phyloP scores from a whole-genome alignment of 1,140 invertebrate species.

The Zophobas atratus region DNA sequence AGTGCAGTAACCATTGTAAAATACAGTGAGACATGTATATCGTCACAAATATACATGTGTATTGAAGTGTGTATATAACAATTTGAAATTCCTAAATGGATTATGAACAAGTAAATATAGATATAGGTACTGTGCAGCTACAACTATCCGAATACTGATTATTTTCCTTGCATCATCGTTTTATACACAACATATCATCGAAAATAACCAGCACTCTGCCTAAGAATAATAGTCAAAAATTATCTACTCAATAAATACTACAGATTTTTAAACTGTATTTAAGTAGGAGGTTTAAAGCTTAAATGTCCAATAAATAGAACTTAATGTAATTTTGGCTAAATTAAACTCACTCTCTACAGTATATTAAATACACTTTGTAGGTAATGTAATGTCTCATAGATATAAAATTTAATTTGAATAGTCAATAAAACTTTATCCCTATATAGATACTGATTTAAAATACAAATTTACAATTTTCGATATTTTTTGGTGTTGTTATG shows the following conservation, averaged over 20 bases:
- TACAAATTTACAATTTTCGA: slow-evolving; percentile 63
- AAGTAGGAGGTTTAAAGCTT: slow-evolving; percentile 60
- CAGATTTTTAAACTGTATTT: slow-evolving; percentile 54
- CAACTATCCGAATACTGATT: slow-evolving; percentile 54
- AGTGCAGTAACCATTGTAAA: slow-evolving; percentile 62
- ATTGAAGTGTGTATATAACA: slow-evolving; percentile 60
- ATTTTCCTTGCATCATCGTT: slow-evolving; percentile 48
- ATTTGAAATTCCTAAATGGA: slow-evolving; percentile 60
- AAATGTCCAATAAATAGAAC: slow-evolving; percentile 58
- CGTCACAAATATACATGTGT: slow-evolving; percentile 54
- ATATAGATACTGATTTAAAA: slow-evolving; percentile 61
- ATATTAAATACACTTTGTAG: slow-evolving; percentile 62
- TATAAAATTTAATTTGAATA: slow-evolving; percentile 64
- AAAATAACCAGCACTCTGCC: slow-evolving; percentile 56
- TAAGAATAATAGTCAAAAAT: slow-evolving; percentile 60
- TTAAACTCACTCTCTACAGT: slow-evolving; percentile 61
- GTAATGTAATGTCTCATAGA: slow-evolving; percentile 62
- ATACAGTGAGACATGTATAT: slow-evolving; percentile 51
- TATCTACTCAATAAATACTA: slow-evolving; percentile 61
- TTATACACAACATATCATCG: slow-evolving; percentile 13
- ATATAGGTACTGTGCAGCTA: slow-evolving; percentile 64
- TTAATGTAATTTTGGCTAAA: slow-evolving; percentile 59
- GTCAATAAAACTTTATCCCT: slow-evolving; percentile 59
- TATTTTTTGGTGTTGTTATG: slow-evolving; percentile 62
- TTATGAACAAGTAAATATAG: slow-evolving; percentile 62